Conservation (phyloP, 2,888 invertebrate genomes). For the Serripes groenlandicus region DNA sequence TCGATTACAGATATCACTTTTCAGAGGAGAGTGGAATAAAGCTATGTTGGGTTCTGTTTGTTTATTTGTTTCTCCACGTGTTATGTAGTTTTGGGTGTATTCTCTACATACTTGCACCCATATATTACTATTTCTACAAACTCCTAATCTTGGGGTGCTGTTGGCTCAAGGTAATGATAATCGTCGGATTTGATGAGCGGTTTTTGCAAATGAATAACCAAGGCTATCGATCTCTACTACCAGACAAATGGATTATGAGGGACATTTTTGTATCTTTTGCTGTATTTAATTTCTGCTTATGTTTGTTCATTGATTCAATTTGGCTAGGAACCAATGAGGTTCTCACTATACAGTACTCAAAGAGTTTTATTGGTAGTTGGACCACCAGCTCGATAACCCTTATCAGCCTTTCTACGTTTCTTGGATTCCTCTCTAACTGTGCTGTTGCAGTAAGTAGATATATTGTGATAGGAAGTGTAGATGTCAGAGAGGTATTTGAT, state of each 20-base stretch:
- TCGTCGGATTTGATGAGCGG: neutral
- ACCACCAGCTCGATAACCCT: neutral
- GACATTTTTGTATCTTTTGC: too few relatives aligned
- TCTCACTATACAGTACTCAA: neutral
- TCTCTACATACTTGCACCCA: neutral
- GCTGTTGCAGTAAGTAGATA: neutral
- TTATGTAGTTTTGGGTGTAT: neutral
- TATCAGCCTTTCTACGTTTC: neutral
- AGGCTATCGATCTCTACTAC: neutral
- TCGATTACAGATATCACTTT: neutral
- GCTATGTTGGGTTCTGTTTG: neutral
- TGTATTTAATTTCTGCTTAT: neutral
- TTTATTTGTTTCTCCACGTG: neutral
- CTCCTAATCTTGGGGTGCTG: neutral
- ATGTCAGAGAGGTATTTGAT: constrained; percentile 2
- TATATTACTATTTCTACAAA: constrained; percentile 1
- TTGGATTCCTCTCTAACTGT: neutral
- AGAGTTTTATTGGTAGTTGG: neutral
- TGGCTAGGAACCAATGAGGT: too few relatives aligned
- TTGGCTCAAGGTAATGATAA: neutral
- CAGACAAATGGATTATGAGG: neutral
- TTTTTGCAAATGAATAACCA: neutral
- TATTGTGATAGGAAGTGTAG: neutral
- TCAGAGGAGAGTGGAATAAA: neutral
- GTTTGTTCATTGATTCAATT: neutral